Conservation (phyloP, 2,797 vertebrate species). For the Megalops cyprinoides region DNA sequence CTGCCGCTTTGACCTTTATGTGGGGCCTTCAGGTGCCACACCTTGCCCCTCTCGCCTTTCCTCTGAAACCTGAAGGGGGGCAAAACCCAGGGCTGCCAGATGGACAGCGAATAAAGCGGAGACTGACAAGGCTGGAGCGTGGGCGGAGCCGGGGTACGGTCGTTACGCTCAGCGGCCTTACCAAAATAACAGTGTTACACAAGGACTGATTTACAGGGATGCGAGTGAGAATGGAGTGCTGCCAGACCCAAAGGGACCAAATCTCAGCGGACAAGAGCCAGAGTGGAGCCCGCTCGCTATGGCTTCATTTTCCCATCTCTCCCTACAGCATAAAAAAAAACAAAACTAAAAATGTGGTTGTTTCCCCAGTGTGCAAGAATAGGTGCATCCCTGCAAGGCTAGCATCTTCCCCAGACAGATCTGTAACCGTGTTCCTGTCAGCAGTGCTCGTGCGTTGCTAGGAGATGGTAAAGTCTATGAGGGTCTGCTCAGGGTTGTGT, state of each 20-base stretch:
- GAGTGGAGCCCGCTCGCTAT: neutral
- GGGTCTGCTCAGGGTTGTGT: no score
- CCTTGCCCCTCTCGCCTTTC: neutral
- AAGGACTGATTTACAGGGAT: no score
- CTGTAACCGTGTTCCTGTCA: no score
- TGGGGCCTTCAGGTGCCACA: neutral
- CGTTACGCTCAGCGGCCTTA: neutral
- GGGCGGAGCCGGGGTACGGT: neutral
- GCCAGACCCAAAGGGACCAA: neutral
- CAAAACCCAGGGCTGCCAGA: neutral
- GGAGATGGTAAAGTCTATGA: neutral
- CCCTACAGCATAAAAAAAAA: no score
- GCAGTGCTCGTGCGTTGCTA: neutral
- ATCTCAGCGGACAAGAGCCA: neutral
- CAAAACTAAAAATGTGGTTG: no score
- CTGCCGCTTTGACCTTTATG: neutral
- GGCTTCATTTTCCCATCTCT: neutral
- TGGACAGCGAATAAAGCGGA: neutral
- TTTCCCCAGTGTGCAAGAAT: no score
- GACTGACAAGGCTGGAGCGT: neutral
- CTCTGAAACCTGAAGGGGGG: neutral
- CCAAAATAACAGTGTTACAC: no score
- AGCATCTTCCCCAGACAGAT: no score
- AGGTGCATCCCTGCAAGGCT: no score
- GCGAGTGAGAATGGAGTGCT: neutral